phyloP scores from a whole-genome alignment of 1,140 invertebrate species.

The Pentalonia nigronervosa region DNA sequence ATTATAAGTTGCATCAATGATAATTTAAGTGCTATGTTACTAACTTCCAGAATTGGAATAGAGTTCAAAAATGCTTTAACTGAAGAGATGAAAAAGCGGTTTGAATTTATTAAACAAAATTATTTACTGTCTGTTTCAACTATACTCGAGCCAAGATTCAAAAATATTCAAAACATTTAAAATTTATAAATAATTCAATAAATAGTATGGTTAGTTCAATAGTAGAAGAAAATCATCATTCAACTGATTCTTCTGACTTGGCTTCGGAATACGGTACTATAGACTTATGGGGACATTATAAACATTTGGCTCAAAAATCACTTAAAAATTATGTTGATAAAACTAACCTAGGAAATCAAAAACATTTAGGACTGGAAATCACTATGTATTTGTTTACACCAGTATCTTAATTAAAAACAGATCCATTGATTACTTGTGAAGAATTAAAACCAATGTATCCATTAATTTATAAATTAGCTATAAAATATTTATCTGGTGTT shows the following conservation, averaged over 20 bases:
- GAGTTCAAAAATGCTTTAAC: constrained; percentile 60
- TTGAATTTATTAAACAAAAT: constrained; percentile 62
- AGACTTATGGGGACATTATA: constrained; percentile 14
- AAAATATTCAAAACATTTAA: constrained; percentile 57
- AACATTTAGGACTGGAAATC: neutral
- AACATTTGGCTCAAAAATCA: neutral
- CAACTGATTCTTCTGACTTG: constrained; percentile 4
- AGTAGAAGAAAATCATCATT: neutral
- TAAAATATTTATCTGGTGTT: constrained; percentile 23
- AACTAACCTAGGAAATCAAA: neutral
- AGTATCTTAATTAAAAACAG: constrained; percentile 5
- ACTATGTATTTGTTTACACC: constrained; percentile 19
- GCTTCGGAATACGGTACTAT: neutral
- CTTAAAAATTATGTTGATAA: neutral
- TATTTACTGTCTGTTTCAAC: constrained; percentile 63
- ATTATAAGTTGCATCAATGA: constrained; percentile 63
- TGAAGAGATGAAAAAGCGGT: constrained; percentile 61
- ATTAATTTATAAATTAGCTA: constrained; percentile 2
- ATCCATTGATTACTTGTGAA: neutral
- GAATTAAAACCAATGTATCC: constrained; percentile 22
- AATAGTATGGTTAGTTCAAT: neutral
- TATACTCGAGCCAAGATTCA: constrained; percentile 63
- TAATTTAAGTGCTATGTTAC: constrained; percentile 54
- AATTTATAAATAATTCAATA: neutral
- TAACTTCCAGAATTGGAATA: constrained; percentile 54